Evolutionary conservation across 2,113 vertebrate species (phyloP), one percentile per base, ranked within the genome.

Genomic region (Phyllostomus hastatus): DNA sequence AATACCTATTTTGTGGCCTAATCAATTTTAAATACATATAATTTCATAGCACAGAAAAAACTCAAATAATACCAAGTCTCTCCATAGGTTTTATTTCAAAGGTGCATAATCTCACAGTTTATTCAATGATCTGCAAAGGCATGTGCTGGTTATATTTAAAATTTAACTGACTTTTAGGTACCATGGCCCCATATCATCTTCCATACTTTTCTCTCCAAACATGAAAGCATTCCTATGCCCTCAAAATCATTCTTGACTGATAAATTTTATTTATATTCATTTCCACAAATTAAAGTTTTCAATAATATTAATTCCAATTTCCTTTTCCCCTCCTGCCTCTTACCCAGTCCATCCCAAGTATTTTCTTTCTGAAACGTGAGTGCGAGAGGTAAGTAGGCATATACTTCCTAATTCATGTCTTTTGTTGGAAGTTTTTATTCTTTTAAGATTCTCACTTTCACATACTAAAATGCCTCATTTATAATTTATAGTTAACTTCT

Each of bases 31-130:
- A n/a, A 59, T 10, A 66, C 22, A 31, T 81, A 59, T 59, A 83
- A 59, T 72, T 96, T 94, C 3, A 1, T 86, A 24, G 78, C 73
- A 88, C 31, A 48, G 5, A 38, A 79, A 83, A 82, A 88, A 87
- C 35, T 89, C 48, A 86, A 92, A 82, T 75, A 94, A 87, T 92
- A 81, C 93, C 66, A 95, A 85, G 41, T 94, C 7, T 90, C 41
- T 89, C 79, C 17, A 82, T 24, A 83, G 6, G 28, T 78, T 87
- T 81, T 90, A 90, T 12, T 78, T 38, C 26, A 94, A 92, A 94
- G 46, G 20, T 66, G 12, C 33, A 93, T 94, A 35, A 88, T 73
- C 78, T 95, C 11, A 1, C 41, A 75, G 14, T 84, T 91, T 85
- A 84, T 46, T 95, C 73, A 95, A 66, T 78, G 26, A 89, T 87